Percentiles rank a stretch among this genome's conserved stretches.
These are phyloP conservation scores for Corythornis cristatus DNA, from an alignment of 2,113 vertebrate genomes.

Conservation along the genomic window DNA sequence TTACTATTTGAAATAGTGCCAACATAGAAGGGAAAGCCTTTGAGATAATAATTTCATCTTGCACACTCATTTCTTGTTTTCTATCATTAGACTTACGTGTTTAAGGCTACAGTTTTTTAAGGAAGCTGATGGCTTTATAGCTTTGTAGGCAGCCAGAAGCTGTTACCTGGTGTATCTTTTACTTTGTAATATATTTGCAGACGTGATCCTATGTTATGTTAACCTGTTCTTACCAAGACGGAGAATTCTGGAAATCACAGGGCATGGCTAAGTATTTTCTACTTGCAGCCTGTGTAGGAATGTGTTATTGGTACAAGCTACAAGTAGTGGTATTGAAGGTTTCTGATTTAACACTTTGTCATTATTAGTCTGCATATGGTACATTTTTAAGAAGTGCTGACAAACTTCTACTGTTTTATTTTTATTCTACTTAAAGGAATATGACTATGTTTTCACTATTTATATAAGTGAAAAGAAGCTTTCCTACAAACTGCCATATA, in stretches of 20 bases:
- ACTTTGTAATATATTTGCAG: not conserved
- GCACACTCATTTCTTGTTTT: rapidly evolving
- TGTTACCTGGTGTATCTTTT: not conserved
- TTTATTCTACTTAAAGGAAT: conserved; percentile 83
- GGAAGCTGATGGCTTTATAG: not conserved
- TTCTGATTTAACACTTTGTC: not conserved
- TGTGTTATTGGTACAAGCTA: not conserved
- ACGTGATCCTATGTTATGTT: not conserved
- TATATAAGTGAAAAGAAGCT: conserved; percentile 94
- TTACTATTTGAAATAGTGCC: not conserved
- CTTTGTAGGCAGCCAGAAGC: not conserved
- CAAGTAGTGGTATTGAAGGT: not conserved
- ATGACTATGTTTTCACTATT: conserved; percentile 96
- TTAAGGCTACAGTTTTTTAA: not conserved
- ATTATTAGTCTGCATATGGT: not conserved
- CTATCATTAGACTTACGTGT: not conserved
- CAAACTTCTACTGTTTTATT: conserved; percentile 1
- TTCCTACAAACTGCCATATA: conserved; percentile 95
- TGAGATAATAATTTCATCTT: not conserved
- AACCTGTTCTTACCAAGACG: not conserved
- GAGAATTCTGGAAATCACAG: not conserved
- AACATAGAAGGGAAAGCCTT: not conserved
- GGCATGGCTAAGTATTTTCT: not conserved
- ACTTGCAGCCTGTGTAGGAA: not conserved
- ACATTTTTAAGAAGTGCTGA: not conserved